Conservation (phyloP, 2,888 invertebrate species). For the Polymixis lichenea region DNA sequence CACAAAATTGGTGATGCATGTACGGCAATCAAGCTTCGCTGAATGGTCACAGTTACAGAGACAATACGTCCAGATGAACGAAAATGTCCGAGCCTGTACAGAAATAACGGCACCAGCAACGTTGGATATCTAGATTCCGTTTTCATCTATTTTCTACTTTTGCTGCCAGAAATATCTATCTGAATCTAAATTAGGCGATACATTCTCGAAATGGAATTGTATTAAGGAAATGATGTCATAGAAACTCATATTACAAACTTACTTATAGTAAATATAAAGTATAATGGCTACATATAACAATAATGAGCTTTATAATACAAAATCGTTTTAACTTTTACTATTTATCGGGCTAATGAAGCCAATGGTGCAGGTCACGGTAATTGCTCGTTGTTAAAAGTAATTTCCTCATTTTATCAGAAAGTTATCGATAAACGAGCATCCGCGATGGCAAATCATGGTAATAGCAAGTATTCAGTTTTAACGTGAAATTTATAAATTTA, state of each 20-base stretch:
- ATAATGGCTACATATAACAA: background rate
- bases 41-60: conserved; percentile 41
- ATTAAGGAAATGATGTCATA: conserved; percentile 10
- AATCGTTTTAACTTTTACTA: conserved; percentile 41
- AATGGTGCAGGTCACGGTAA: conserved; percentile 55
- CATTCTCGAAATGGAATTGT: conserved; percentile 30
- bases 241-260: background rate
- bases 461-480: conserved; percentile 7
- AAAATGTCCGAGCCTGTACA: conserved; percentile 31
- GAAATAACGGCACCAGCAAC: conserved; percentile 46
- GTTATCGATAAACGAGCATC: conserved; percentile 46
- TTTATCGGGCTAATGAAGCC: conserved; percentile 45
- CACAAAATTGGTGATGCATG: conserved; percentile 30
- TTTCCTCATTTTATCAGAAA: conserved; percentile 55
- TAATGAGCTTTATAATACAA: conserved; percentile 16
- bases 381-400: conserved; percentile 56
- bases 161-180: conserved; percentile 32
- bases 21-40: conserved; percentile 43
- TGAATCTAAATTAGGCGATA: conserved; percentile 23
- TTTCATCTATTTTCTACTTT: conserved; percentile 43
- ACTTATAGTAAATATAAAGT: background rate
- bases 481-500: conserved; percentile 39
- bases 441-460: conserved; percentile 48
- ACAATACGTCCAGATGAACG: conserved; percentile 59
- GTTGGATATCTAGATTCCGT: conserved; percentile 42